Base-by-base conservation (phyloP, 2,888 invertebrate genomes). In the Chrysolina oricalcia region DNA sequence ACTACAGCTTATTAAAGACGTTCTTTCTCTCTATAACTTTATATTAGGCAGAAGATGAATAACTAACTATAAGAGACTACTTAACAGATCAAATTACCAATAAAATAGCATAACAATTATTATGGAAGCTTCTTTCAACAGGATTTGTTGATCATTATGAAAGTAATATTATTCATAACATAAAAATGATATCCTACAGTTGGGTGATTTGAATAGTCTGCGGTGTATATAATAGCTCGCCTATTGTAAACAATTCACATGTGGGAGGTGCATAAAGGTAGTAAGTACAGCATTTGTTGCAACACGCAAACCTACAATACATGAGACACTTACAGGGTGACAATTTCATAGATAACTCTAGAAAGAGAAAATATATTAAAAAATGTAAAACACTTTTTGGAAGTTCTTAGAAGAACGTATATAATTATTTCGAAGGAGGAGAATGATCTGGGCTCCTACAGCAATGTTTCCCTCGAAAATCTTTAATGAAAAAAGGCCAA, bases 181-280 rank as follows among this genome's bases (percentile, higher is more conserved):
- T 5, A 35, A 59, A 59, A 27, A 59, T 59, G 27, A 59, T 59
- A 59, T 59, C 17, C 15, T 59, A 59, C 59, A 59, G n/a, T 35
- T n/a, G 59, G 27, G 13, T 59, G 59, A 35, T 35, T 35, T 35
- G 59, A 23, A 59, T 59, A 53, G 21, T 53, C 21, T 53, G 53
- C 21, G 50, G 15, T 40, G 43, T 59, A n/a, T 35, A 59, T 59
- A 59, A 59, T 59, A 35, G 35, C 35, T 27, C 35, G 59, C 59
- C 59, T 27, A 59, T 59, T 59, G 59, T 35, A 59, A 59, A 59
- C 59, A 59, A 15, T 59, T 59, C 59, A n/a, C 59, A 59, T 59
- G 59, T 59, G 59, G 59, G 59, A 59, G 35, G 59, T 59, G 59
- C 59, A 59, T 59, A 59, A n/a, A n/a, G n/a, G n/a, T 35, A 59